Base-by-base conservation (phyloP, 2,113 vertebrate genomes). In the Calidris pugnax region DNA sequence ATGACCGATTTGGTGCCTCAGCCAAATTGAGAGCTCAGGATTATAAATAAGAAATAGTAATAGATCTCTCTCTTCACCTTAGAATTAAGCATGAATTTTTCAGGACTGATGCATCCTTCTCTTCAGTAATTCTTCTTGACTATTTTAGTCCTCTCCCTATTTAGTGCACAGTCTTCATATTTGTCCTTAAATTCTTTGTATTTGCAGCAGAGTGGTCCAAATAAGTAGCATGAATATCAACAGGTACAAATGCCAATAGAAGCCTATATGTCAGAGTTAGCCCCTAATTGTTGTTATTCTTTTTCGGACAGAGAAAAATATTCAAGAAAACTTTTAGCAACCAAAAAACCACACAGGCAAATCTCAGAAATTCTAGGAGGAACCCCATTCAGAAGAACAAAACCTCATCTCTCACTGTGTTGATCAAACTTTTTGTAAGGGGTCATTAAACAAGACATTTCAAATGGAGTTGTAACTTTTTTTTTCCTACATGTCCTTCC, bases 51-150 rank as follows among this genome's bases (percentile, higher is more conserved):
- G 37, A 56, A n/a, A 92, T 74, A 86, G 72, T 81, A 93, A 81
- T 67, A 96, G 50, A 84, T 86, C 14, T 95, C 39, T 79, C 45
- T 89, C 53, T 90, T 90, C 88, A 95, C 59, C 55, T 86, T 66
- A 90, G 86, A 93, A 92, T 80, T 62, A 80, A 59, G 12, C 67
- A 93, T 90, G 27, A 93, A 66, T 90, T 86, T 97, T 96, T 95
- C 59, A 95, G 55, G 32, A 72, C 45, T 27, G 47, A 63, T 83
- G n/a, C n/a, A 92, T 85, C 72, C 24, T 86, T 93, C 39, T 76
- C 32, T 83, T 80, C 59, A 53, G 28, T 69, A 71, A 62, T 50
- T 69, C 86, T 51, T 89, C 71, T 51, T 84, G 47, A 59, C 60
- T 77, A 10, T 45, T 95, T 92, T 45, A 84, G n/a, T 88, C 41